Evolutionary conservation across 2,888 invertebrate genomes (phyloP).

Genomic region (Eupithecia exiguata): DNA sequence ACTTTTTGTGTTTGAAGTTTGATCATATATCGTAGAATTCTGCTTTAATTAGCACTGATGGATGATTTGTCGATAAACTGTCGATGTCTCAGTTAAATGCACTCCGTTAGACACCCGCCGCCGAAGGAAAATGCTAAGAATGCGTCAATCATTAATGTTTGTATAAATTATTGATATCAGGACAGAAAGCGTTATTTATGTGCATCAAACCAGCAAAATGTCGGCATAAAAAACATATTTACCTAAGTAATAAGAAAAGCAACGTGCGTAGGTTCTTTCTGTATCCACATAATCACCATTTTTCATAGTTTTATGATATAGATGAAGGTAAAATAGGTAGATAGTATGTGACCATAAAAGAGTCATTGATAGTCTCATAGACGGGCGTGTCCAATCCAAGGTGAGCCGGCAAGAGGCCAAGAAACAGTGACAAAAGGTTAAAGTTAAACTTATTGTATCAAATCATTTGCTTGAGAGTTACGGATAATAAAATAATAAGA

Average conservation of each 20-base stretch:
- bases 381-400: slow-evolving; percentile 1
- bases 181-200: slow-evolving; percentile 25
- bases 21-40: slow-evolving; percentile 20
- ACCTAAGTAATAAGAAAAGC: not conserved
- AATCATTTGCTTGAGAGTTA: not conserved
- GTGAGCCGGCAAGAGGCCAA: not conserved
- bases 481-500: not conserved
- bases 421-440: not conserved
- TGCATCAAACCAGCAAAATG: not conserved
- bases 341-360: not conserved
- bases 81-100: slow-evolving; percentile 30
- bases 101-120: slow-evolving; percentile 40
- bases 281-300: not conserved
- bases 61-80: slow-evolving; percentile 37
- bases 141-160: slow-evolving; percentile 39
- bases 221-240: not conserved
- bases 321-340: not conserved
- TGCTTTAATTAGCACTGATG: slow-evolving; percentile 35
- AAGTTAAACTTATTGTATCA: not conserved
- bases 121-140: slow-evolving; percentile 32
- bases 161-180: slow-evolving; percentile 29
- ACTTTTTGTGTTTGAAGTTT: no score
- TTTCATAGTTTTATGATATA: not conserved
- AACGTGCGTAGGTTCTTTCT: not conserved
- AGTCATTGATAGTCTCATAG: not conserved